phyloP scores from a whole-genome alignment of 2,888 invertebrate genomes.

The Sphecodes monilicornis region DNA sequence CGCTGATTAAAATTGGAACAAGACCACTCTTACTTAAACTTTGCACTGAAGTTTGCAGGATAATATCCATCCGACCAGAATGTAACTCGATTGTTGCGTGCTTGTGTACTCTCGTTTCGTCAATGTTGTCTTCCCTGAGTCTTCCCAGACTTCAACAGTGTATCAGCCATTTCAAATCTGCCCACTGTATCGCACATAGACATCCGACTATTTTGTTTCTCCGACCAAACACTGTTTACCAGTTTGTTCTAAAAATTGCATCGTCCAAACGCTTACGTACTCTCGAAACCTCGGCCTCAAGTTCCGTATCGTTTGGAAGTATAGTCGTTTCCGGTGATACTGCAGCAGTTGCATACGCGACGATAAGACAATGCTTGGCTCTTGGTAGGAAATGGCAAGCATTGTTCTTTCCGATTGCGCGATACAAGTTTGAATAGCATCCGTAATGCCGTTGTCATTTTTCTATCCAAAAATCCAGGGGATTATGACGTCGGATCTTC shows the following conservation, averaged over 20 bases:
- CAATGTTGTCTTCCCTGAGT: neutral
- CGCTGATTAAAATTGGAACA: neutral
- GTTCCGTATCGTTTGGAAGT: neutral
- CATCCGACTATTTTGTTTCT: neutral
- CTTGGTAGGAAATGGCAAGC: neutral
- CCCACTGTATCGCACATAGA: neutral
- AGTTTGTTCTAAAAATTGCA: slow-evolving; percentile 2
- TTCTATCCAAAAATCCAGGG: neutral
- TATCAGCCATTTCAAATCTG: neutral
- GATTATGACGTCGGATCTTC: neutral
- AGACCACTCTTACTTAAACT: neutral
- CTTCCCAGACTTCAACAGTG: neutral
- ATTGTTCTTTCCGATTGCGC: slow-evolving; percentile 1
- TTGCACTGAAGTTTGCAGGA: neutral
- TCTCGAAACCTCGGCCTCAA: neutral
- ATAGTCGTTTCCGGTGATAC: neutral
- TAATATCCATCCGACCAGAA: neutral
- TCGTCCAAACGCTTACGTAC: neutral
- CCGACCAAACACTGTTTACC: neutral
- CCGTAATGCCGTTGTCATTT: neutral
- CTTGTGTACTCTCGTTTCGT: neutral
- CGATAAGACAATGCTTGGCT: slow-evolving; percentile 4
- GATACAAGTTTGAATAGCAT: slow-evolving; percentile 1
- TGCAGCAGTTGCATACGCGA: neutral
- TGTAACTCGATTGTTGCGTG: neutral